Conservation (phyloP, 2,888 invertebrate genomes). For the Drosophila rellima region DNA sequence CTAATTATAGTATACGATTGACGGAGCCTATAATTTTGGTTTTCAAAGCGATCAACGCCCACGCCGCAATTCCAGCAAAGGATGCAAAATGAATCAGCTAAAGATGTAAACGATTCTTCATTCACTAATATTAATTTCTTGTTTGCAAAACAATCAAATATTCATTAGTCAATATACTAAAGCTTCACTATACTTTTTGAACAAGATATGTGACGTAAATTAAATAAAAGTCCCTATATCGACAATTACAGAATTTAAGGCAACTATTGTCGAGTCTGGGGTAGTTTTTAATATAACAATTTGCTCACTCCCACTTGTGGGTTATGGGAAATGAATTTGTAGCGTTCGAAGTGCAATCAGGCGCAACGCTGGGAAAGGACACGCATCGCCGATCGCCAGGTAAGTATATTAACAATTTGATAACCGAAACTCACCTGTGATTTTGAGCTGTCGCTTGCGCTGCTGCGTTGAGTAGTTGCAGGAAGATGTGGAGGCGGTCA, state of each 20-base stretch:
- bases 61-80: slow-evolving; percentile 19
- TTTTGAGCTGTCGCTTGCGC: slow-evolving; percentile 85
- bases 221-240: not conserved
- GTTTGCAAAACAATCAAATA: not conserved
- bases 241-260: not conserved
- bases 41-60: slow-evolving; percentile 43
- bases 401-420: not conserved
- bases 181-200: not conserved
- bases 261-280: not conserved
- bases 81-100: not conserved
- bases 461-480: slow-evolving; percentile 42
- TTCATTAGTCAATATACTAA: no score
- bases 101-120: not conserved
- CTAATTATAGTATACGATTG: slow-evolving; percentile 44
- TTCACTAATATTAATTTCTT: not conserved
- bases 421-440: slow-evolving; percentile 83
- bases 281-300: not conserved
- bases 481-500: slow-evolving; percentile 28
- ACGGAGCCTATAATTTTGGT: slow-evolving; percentile 46
- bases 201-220: not conserved
- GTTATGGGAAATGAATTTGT: slow-evolving; percentile 48
- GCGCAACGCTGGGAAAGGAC: slow-evolving; percentile 60
- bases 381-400: slow-evolving; percentile 12
- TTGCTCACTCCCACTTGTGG: slow-evolving; percentile 10
- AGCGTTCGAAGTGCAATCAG: slow-evolving; percentile 56